Evolutionary conservation across 2,113 vertebrate species (phyloP).

Genomic region (Eulacestoma nigropectus): DNA sequence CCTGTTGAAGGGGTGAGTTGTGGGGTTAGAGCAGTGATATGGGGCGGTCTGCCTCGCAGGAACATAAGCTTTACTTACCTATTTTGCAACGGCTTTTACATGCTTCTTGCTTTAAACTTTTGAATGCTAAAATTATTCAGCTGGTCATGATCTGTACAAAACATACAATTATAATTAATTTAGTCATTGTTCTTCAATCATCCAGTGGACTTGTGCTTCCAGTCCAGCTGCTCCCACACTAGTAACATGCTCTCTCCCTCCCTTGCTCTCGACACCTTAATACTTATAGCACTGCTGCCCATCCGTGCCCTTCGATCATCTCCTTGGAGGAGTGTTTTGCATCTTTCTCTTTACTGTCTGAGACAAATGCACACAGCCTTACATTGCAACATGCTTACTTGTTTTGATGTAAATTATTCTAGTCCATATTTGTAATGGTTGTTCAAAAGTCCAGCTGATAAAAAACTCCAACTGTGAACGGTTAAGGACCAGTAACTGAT

Average conservation of each 20-base stretch:
- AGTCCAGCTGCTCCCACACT: not conserved
- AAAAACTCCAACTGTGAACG: not conserved
- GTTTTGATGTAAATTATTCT: not conserved
- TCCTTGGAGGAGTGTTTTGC: not conserved
- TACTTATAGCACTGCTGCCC: not conserved
- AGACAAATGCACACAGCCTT: not conserved
- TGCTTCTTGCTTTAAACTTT: not conserved
- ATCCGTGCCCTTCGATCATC: rapidly evolving
- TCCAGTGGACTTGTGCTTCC: not conserved
- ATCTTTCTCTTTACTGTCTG: not conserved
- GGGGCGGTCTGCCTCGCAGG: not conserved
- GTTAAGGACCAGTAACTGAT: not conserved
- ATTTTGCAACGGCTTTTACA: not conserved
- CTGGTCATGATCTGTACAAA: not conserved
- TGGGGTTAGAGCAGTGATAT: not conserved
- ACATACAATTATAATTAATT: not conserved
- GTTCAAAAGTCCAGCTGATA: not conserved
- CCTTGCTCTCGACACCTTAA: not conserved
- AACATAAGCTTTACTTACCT: not conserved
- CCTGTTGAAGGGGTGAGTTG: not conserved
- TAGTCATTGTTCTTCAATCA: not conserved
- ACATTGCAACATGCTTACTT: not conserved
- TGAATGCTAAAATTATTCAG: not conserved
- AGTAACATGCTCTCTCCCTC: not conserved
- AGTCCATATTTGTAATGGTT: not conserved